phyloP scores from a whole-genome alignment of 2,888 invertebrate species.

The Pristionchus exspectatus region DNA sequence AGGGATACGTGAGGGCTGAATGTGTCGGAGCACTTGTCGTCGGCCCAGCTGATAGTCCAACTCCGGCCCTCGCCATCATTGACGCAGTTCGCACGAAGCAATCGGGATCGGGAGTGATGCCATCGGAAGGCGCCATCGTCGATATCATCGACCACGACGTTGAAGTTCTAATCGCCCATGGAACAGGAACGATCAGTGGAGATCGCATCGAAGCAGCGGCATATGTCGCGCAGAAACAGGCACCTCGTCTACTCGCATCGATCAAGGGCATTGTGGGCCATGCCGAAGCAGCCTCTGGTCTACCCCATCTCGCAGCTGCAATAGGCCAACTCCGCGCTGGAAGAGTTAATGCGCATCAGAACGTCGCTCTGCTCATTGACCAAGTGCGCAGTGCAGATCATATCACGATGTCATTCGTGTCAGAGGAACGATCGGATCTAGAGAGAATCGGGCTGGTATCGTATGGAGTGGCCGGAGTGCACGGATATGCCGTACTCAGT shows the following conservation, averaged over 20 bases:
- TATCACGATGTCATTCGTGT: slow-evolving; percentile 61
- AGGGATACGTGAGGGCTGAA: slow-evolving; percentile 63
- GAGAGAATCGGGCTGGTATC: slow-evolving; percentile 60
- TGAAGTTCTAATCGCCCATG: slow-evolving; percentile 56
- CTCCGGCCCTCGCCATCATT: slow-evolving; percentile 34
- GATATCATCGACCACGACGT: neutral
- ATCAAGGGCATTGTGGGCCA: slow-evolving; percentile 66
- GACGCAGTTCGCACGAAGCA: slow-evolving; percentile 53
- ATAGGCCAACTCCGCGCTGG: slow-evolving; percentile 56
- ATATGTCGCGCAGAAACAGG: neutral
- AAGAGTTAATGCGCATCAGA: slow-evolving; percentile 60
- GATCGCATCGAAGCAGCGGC: slow-evolving; percentile 38
- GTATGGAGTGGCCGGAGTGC: slow-evolving; percentile 66
- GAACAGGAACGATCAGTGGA: slow-evolving; percentile 58
- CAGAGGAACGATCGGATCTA: slow-evolving; percentile 60
- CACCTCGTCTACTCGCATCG: slow-evolving; percentile 29
- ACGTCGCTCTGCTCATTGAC: slow-evolving; percentile 62
- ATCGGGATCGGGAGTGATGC: slow-evolving; percentile 26
- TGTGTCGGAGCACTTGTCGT: slow-evolving; percentile 63
- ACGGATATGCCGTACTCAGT: slow-evolving; percentile 59
- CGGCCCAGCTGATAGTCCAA: slow-evolving; percentile 13
- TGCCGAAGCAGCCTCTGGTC: slow-evolving; percentile 65
- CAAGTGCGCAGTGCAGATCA: slow-evolving; percentile 48
- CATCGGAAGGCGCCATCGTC: neutral
- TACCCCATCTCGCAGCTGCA: slow-evolving; percentile 64